Evolutionary conservation across 2,888 invertebrate species (phyloP), one percentile per base, ranked within the genome.

Genomic region (Drosophila tripunctata): DNA sequence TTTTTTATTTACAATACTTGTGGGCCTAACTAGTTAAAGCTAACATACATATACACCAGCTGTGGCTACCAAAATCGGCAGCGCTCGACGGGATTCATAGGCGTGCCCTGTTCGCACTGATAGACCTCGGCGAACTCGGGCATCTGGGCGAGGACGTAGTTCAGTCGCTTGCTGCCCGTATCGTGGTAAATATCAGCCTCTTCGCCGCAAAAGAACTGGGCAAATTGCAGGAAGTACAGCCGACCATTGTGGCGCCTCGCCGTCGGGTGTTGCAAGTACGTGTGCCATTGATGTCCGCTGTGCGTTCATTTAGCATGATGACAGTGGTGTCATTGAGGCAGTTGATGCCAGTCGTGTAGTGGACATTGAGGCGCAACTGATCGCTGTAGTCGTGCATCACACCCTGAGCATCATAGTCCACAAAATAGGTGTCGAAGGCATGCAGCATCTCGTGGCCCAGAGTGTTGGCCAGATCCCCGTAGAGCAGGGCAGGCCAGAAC

Each of bases 201-300:
- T n/a, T 81, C 73, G 31, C 87, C 89, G 47, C 89, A 89, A 51
- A 90, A 89, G 67, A 90, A 89, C 36, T 89, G 89, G 5, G 89
- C 86, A 17, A 89, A 90, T 35, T 90, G 90, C 8, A 89, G 56
- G 44, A 89, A 89, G 52, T 82, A 89, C 12, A 89, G 8, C 1
- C 65, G 75, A 0, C 86, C 88, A 50, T 89, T 82, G 22, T 58
- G 45, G 22, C 62, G 71, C 0, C 67, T 40, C 30, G 69, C 56
- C 6, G 36, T 8, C 2, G 78, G 67, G 8, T 78, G 73, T 2
- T 55, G 69, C 55, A 80, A 47, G 15, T 89, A 90, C 3, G 84
- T 1, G 89, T 88, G 43, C 89, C 89, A 43, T 88, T 89, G 6
- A 89, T 80, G 31, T 89, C 89, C 0, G 89, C 82, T 15, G 77